Evolutionary conservation across 2,888 invertebrate genomes (phyloP).

Genomic region (Galerucella pusilla): DNA sequence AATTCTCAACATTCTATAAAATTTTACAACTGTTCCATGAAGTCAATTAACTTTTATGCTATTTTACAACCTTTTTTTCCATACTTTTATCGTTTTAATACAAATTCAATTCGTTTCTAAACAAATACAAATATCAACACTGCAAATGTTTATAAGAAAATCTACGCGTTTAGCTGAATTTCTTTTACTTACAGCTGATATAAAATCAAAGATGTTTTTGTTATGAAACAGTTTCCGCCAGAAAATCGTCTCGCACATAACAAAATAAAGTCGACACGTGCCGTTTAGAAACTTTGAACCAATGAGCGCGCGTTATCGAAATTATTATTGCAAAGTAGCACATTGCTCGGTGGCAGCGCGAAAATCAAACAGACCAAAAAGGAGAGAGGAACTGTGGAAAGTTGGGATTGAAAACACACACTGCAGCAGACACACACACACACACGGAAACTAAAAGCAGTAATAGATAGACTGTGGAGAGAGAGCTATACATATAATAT

Average conservation of each 20-base stretch:
- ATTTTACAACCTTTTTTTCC: no score
- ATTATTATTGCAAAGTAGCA: conserved; percentile 56
- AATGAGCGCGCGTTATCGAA: conserved; percentile 50
- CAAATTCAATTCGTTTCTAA: no score
- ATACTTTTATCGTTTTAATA: no score
- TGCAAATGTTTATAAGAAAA: background rate
- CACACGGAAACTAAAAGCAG: conserved; percentile 46
- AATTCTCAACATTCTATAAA: no score
- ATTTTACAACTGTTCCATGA: no score
- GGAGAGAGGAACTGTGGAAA: conserved; percentile 18
- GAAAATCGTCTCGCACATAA: conserved; percentile 34
- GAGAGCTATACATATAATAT: conserved; percentile 29
- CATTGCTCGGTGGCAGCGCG: conserved; percentile 43
- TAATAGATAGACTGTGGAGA: conserved; percentile 17
- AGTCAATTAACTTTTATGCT: no score
- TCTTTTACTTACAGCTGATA: conserved; percentile 32
- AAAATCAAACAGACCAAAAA: conserved; percentile 47
- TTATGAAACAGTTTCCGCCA: conserved; percentile 39
- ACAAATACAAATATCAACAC: background rate
- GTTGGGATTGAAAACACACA: conserved; percentile 31
- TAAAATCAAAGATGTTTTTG: background rate
- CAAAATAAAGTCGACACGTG: conserved; percentile 50
- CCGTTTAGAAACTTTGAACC: conserved; percentile 42
- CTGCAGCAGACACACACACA: conserved; percentile 44
- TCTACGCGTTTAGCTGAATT: background rate